Base-by-base conservation (phyloP, 2,797 vertebrate species). In the Perodicticus potto region DNA sequence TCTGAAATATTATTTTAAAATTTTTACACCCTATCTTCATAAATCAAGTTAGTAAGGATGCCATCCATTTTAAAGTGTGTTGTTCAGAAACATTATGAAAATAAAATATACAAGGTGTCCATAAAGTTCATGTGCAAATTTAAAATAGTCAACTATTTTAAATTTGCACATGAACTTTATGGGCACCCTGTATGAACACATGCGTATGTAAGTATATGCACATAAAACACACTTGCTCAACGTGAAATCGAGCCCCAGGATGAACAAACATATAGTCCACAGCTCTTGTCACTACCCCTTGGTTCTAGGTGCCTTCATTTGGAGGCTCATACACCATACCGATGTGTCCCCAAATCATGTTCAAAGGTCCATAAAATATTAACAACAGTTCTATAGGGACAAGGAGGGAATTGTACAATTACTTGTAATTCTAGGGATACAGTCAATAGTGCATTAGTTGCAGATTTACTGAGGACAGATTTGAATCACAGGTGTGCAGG, bases 1-100 rank as follows among this genome's bases (percentile, higher is more conserved):
- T 74, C 45, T 82, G 32, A 92, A 84, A 73, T 32, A 53, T 14
- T 80, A 92, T 88, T 53, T 53, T 27, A 6, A 13, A 45, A 90
- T 84, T 67, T 89, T 76, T 93, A 65, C 25, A 91, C 19, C 14
- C 8, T 25, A 29, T 27, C 49, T 86, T 70, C 67, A 78, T 73
- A 85, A 43, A 55, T 89, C 72, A 84, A 25, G 32, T 72, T 67
- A 91, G 32, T 73, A 94, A 73, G 59, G 70, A 65, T 77, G 25
- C 6, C 70, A 82, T 22, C 29, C 67, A 92, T 83, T 82, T 94
- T 84, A 93, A 96, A 93, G n/a, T 20, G 80, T 53, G n/a, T 67
- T 72, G 65, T 25, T 32, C 23, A 27, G 77, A 85, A 85, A 92
- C 22, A 37, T 55, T 61, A 77, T 43, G 94, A 80, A 70, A 86